A percentile compares a stretch with the other conserved stretches of the same genome.
Evolutionary conservation across 2,888 invertebrate genomes (phyloP).

Genomic region (Elmis aenea): DNA sequence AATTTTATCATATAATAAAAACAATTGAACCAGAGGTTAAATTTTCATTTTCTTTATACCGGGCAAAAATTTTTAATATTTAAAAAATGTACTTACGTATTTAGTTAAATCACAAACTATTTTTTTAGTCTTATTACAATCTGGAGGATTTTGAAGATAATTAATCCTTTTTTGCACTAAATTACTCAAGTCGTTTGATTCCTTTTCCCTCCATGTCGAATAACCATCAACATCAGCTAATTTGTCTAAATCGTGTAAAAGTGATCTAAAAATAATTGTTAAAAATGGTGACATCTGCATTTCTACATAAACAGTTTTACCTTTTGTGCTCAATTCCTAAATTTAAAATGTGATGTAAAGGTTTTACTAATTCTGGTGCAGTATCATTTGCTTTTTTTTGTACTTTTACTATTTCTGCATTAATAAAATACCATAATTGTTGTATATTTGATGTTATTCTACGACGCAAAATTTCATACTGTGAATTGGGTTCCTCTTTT

Average conservation of each 20-base stretch:
- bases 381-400: slow-evolving; percentile 51
- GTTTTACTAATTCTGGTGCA: slow-evolving; percentile 54
- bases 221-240: slow-evolving; percentile 72
- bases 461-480: slow-evolving; percentile 74
- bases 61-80: slow-evolving; percentile 3
- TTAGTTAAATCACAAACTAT: slow-evolving; percentile 94
- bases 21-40: too few species aligned
- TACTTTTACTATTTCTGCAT: slow-evolving; percentile 65
- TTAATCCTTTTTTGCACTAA: slow-evolving; percentile 77
- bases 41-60: too few species aligned
- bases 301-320: too few species aligned
- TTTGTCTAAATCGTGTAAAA: slow-evolving; percentile 67
- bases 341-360: slow-evolving; percentile 60
- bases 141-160: slow-evolving; percentile 83
- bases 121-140: slow-evolving; percentile 82
- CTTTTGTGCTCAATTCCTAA: slow-evolving; percentile 74
- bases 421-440: slow-evolving; percentile 83
- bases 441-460: slow-evolving; percentile 71
- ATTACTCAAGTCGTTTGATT: slow-evolving; percentile 74
- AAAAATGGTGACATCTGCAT: too few species aligned
- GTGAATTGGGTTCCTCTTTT: slow-evolving; percentile 60
- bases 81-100: slow-evolving; percentile 47
- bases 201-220: slow-evolving; percentile 76
- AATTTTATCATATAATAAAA: background rate
- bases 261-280: slow-evolving; percentile 56